A percentile compares a stretch with the other conserved stretches of the same genome.
These are phyloP conservation scores for Lutjanus erythropterus DNA, from an alignment of 2,113 vertebrate species.

Conservation along the genomic window DNA sequence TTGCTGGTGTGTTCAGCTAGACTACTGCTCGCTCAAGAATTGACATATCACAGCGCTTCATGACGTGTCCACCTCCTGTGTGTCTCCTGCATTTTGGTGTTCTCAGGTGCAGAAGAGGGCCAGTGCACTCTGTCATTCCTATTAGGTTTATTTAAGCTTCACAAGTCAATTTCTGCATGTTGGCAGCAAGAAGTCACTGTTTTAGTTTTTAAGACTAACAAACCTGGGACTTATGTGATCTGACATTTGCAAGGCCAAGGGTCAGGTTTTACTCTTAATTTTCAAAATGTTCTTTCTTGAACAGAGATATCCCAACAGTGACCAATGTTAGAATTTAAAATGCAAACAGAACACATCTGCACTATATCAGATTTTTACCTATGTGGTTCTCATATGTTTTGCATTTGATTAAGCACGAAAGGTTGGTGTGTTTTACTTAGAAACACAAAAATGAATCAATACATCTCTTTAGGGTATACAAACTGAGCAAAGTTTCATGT, in stretches of 20 bases:
- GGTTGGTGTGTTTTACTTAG: not conserved
- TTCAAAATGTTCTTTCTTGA: not conserved
- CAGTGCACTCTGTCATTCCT: not conserved
- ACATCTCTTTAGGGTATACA: not conserved
- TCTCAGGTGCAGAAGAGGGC: not conserved
- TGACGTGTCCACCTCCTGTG: no score
- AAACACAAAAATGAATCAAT: not conserved
- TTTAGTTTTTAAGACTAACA: not conserved
- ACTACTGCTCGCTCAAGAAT: no score
- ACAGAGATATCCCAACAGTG: not conserved
- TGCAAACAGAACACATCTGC: not conserved
- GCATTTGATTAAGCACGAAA: not conserved
- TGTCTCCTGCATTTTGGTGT: no score
- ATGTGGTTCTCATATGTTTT: not conserved
- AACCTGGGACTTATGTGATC: not conserved
- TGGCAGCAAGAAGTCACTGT: conserved; percentile 9
- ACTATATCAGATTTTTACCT: not conserved
- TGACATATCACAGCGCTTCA: no score
- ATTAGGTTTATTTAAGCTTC: not conserved
- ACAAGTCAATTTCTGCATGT: not conserved
- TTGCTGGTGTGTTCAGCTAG: no score
- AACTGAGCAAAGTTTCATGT: not conserved
- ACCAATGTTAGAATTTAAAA: not conserved
- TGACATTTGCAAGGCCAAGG: not conserved
- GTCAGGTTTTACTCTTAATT: not conserved